Conservation (phyloP, 2,888 invertebrate genomes). For the Anodontia alba region DNA sequence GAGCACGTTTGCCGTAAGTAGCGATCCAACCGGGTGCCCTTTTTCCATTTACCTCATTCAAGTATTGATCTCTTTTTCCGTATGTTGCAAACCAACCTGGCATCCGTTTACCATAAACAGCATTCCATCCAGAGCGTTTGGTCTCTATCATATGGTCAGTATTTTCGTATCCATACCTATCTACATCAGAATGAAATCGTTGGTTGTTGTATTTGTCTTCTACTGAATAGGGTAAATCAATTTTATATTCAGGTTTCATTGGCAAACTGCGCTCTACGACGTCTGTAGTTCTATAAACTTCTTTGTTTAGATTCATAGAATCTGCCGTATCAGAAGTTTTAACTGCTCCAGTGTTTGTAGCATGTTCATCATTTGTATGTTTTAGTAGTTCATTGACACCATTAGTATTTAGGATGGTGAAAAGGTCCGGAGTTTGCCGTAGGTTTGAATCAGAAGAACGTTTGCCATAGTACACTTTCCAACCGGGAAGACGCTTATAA, state of each 20-base stretch:
- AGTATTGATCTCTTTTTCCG: neutral
- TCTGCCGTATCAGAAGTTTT: neutral
- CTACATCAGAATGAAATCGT: neutral
- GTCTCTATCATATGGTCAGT: neutral
- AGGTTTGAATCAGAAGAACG: neutral
- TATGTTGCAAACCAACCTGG: neutral
- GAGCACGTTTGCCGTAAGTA: neutral
- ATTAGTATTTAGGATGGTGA: neutral
- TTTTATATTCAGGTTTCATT: neutral
- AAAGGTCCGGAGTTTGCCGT: neutral
- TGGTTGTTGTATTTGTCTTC: neutral
- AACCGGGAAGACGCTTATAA: neutral
- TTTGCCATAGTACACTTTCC: neutral
- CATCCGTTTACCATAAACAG: neutral
- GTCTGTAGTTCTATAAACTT: neutral
- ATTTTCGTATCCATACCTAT: neutral
- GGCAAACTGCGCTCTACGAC: neutral
- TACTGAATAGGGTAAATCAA: neutral
- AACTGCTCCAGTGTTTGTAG: neutral
- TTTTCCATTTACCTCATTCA: neutral
- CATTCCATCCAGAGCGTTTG: constrained; percentile 5
- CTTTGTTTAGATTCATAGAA: neutral
- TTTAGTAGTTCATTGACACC: neutral
- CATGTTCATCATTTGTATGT: neutral
- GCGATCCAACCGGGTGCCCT: neutral